Evolutionary conservation across 2,113 vertebrate genomes (phyloP), one percentile per base, ranked within the genome.

Genomic region (Varanus salvator): DNA sequence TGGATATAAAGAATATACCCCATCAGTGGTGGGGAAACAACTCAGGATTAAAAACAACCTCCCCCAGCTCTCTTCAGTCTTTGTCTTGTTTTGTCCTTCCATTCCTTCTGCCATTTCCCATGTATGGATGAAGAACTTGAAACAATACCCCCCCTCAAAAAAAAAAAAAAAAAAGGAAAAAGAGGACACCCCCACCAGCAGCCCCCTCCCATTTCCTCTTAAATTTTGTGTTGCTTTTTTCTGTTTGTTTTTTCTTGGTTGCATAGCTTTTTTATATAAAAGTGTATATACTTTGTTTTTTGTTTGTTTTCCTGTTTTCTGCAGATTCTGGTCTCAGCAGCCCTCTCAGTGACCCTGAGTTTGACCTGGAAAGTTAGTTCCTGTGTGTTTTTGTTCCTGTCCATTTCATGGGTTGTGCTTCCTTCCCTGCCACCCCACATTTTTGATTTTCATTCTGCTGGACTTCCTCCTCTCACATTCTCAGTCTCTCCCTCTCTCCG

Each of bases 281-380:
- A 92, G 93, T 95, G 91, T 96, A 80, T 87, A 31, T 96, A 90
- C 94, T 97, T 95, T 93, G 38, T 96, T 97, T 96, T 96, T 92
- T 95, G 96, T 48, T 68, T 87, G 29, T 25, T 74, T 54, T 98
- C 97, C 98, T 98, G 97, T 99, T 97, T 97, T 98, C 98, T 98
- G 97, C 98, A 99, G 98, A 99, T 98, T 98, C 98, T 96, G 98
- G 98, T 98, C 98, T 99, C 96, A 98, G 98, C 98, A 98, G 98
- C 97, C 98, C 99, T 97, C 98, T 98, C 98, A 98, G 98, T 97
- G 98, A 99, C 97, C 98, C 98, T 97, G 98, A 98, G 97, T 98
- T 98, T 98, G 98, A 98, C 97, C 98, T 97, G 97, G 98, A 99
- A 99, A 99, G 99, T 99, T 98, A 99, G 98, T 99, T 98, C 97